These are phyloP conservation scores for Phylloscopus whistleri DNA, from an alignment of 2,113 vertebrate genomes.

Conservation along the genomic window DNA sequence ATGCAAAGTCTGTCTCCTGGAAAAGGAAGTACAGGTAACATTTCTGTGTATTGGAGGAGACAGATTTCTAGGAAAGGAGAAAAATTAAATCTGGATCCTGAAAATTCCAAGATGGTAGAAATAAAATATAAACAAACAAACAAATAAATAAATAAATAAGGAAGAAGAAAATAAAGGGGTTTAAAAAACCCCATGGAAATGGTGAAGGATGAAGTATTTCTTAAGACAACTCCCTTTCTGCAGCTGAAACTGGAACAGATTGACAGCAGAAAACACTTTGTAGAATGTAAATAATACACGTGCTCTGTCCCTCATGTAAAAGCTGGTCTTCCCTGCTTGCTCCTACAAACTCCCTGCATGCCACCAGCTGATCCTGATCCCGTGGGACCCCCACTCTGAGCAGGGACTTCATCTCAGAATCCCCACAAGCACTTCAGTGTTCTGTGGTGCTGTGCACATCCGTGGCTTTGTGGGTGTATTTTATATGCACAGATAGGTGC, in stretches of 20 bases:
- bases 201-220: not conserved
- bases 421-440: not conserved
- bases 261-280: not conserved
- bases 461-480: not conserved
- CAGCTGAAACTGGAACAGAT: not conserved
- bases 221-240: not conserved
- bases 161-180: not conserved
- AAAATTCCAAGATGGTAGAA: not conserved
- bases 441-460: not conserved
- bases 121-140: not conserved
- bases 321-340: not conserved
- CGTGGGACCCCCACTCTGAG: not conserved
- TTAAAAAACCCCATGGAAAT: not conserved
- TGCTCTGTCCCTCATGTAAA: not conserved
- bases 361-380: not conserved
- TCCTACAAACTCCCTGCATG: fast-evolving
- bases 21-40: not conserved
- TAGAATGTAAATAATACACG: not conserved
- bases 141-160: too few relatives aligned
- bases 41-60: not conserved
- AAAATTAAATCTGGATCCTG: not conserved
- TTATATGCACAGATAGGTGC: not conserved
- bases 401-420: not conserved
- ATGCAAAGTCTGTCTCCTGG: not conserved
- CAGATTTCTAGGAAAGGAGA: not conserved